Percentiles rank a stretch among this genome's conserved stretches.
These are phyloP conservation scores for Pteropus rufus DNA, from an alignment of 2,797 vertebrate genomes.

Conservation along the genomic window DNA sequence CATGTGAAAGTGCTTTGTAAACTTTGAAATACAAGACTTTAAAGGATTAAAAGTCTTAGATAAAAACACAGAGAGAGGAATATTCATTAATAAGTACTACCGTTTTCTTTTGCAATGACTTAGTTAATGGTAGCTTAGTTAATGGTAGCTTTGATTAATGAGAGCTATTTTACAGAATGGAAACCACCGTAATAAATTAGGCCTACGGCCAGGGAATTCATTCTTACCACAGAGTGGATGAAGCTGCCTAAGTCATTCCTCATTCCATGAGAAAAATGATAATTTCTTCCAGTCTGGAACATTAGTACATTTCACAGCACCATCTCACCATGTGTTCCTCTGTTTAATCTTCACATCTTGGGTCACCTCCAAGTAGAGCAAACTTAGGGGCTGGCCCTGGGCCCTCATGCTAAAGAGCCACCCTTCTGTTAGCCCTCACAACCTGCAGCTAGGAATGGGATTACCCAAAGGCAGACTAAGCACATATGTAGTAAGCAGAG, in stretches of 20 bases:
- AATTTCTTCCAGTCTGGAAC: not conserved
- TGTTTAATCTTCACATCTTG: not conserved
- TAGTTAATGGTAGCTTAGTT: constrained; percentile 26
- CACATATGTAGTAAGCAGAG: not conserved
- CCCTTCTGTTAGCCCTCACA: not conserved
- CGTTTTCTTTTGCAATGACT: constrained; percentile 43
- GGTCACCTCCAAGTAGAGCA: not conserved
- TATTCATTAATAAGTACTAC: constrained; percentile 33
- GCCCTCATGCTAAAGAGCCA: not conserved
- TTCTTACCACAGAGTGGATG: not conserved
- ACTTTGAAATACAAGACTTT: constrained; percentile 35
- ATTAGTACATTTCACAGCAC: not conserved
- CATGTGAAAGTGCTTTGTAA: constrained; percentile 44
- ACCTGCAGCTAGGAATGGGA: not conserved
- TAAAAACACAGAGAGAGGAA: constrained; percentile 9
- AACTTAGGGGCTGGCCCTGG: not conserved
- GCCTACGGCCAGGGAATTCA: not conserved
- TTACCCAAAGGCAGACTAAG: not conserved
- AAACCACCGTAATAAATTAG: constrained; percentile 27
- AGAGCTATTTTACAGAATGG: constrained; percentile 27
- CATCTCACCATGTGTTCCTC: not conserved
- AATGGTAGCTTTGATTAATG: constrained; percentile 30
- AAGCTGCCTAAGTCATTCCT: not conserved
- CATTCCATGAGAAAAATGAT: constrained; percentile 28
- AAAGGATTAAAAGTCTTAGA: constrained; percentile 26